Conservation (phyloP, 2,113 vertebrate species). For the Amia ocellicauda region DNA sequence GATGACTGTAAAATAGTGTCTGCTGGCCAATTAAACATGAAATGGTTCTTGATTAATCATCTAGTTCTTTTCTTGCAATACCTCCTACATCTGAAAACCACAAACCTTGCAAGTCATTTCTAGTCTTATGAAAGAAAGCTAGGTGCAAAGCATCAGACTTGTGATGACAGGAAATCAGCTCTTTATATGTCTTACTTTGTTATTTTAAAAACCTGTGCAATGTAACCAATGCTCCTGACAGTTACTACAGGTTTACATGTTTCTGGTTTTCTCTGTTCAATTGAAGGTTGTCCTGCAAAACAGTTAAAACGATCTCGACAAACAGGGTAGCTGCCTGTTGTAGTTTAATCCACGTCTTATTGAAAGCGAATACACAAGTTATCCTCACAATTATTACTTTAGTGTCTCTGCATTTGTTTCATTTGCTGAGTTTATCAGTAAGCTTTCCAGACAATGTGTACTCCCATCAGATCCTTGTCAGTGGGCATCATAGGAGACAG, state of each 20-base stretch:
- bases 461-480: too few species aligned
- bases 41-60: slow-evolving; percentile 8
- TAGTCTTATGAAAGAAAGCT: background rate
- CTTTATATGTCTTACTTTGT: background rate
- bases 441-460: too few species aligned
- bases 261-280: background rate
- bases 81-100: slow-evolving; percentile 22
- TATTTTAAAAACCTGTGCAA: slow-evolving; percentile 10
- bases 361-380: background rate
- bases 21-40: background rate
- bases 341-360: background rate
- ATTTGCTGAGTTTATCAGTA: too few species aligned
- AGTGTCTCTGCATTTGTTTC: too few species aligned
- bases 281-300: background rate
- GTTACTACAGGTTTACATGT: background rate
- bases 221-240: background rate
- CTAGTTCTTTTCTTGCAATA: background rate
- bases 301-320: background rate
- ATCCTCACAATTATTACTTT: background rate
- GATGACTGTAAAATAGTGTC: slow-evolving; percentile 11
- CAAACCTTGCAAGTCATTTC: slow-evolving; percentile 15
- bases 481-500: too few species aligned
- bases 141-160: background rate
- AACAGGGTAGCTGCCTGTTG: background rate
- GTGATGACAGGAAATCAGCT: slow-evolving; percentile 8